Base-by-base conservation (phyloP, 2,113 vertebrate species). In the Climacteris rufus region DNA sequence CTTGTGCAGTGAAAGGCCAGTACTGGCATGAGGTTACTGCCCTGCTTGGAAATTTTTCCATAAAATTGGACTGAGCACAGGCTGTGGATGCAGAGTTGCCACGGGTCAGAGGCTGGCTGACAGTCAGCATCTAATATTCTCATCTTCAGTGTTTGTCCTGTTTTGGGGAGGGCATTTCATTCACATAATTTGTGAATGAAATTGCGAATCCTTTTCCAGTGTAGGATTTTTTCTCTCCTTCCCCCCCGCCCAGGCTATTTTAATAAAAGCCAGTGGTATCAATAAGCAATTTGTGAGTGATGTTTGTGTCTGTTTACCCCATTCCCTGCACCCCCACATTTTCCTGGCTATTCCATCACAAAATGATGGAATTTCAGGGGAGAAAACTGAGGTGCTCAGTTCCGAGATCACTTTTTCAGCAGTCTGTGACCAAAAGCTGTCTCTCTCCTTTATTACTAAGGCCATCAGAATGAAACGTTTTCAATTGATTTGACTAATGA, bases 401-500 rank as follows among this genome's bases (percentile, higher is more conserved):
- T 74, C 72, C 27, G 39, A 89, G 59, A 28, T 75, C 42, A 23
- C 35, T 65, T 56, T 49, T 61, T 54, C 44, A 40, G 44, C 3
- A 80, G n/a, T 14, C 44, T 54, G 45, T 70, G 63, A 93, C 75
- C 60, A 86, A 91, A 89, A 71, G 3, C 60, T 54, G 9, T 54
- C n/a, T 75, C 33, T 57, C 11, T 74, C 11, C 68, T 83, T 87
- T 52, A 17, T 80, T 78, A 47, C 77, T 59, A 64, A 88, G 47
- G 11, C 72, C 77, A 60, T 71, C 64, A 39, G 57, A 85, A 24
- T 19, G 3, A 64, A 92, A 68, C 6, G 17, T 42, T 64, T 91
- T 61, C 47, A 52, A 86, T 75, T 30, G 69, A 77, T 69, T 90
- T 93, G 69, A 75, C 90, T 95, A 89, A 96, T 88, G 87, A 35